A percentile compares a stretch with the other conserved stretches of the same genome.
These are phyloP conservation scores for Podiceps cristatus DNA, from an alignment of 2,113 vertebrate genomes.

Conservation along the genomic window DNA sequence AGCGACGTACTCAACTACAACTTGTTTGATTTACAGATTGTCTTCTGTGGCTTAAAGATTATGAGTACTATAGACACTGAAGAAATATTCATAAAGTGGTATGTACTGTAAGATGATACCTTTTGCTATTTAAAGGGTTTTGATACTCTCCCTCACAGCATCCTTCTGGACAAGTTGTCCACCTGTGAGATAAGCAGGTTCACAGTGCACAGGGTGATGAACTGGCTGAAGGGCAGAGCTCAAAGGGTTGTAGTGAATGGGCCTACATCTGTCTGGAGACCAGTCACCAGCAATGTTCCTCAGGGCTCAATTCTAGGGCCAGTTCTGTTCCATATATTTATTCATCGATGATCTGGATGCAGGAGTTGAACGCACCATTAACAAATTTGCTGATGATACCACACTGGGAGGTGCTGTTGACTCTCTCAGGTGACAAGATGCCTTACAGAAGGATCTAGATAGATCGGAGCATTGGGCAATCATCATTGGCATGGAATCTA, in stretches of 20 bases:
- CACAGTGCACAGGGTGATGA: rapidly evolving
- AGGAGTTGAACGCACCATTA: not conserved
- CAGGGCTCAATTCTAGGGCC: no score
- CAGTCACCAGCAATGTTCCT: not conserved
- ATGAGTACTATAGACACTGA: not conserved
- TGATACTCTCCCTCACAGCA: not conserved
- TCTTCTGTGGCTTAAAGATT: not conserved
- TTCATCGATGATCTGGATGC: not conserved
- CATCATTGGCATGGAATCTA: not conserved
- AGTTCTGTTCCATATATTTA: not conserved
- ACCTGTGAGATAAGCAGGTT: not conserved
- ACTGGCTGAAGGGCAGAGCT: not conserved
- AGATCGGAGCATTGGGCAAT: not conserved
- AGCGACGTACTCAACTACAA: not conserved
- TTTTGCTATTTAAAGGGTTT: not conserved
- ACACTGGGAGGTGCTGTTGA: not conserved
- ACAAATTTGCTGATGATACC: not conserved
- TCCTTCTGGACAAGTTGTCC: not conserved
- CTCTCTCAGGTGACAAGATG: not conserved
- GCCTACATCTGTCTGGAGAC: not conserved
- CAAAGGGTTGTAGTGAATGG: not conserved
- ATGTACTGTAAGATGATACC: not conserved
- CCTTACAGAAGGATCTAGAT: not conserved
- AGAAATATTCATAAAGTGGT: not conserved
- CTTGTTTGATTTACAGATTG: not conserved